These are phyloP conservation scores for Malurus splendens DNA, from an alignment of 2,797 vertebrate species.

Conservation along the genomic window DNA sequence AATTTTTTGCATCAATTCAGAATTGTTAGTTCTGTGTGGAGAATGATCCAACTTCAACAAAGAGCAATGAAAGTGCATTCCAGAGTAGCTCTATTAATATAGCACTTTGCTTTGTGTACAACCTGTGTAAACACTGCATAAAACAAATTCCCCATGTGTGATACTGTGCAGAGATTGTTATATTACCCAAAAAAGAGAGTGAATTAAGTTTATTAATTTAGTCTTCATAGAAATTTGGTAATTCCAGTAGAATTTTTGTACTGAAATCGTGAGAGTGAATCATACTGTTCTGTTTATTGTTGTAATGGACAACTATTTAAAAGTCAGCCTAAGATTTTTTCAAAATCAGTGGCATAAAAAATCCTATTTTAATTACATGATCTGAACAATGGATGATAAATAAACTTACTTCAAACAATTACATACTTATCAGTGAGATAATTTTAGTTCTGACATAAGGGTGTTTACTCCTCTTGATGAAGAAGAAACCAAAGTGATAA, in stretches of 20 bases:
- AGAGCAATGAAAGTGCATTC: background rate
- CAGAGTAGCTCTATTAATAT: background rate
- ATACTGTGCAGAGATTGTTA: background rate
- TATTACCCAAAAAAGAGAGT: background rate
- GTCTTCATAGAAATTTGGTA: background rate
- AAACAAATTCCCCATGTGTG: background rate
- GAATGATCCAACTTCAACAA: background rate
- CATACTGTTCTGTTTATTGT: background rate
- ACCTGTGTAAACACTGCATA: background rate
- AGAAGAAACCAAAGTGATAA: background rate
- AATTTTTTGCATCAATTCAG: background rate
- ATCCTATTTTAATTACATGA: background rate
- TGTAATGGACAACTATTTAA: background rate
- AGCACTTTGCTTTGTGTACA: background rate
- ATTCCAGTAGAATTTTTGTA: background rate
- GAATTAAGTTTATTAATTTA: background rate
- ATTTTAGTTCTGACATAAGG: background rate
- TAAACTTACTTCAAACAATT: background rate
- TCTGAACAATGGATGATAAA: background rate
- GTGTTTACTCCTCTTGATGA: background rate
- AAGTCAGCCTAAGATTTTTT: background rate
- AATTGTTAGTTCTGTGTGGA: background rate
- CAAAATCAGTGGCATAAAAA: background rate
- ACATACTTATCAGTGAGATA: rapidly evolving
- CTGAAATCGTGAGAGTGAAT: background rate